These are phyloP conservation scores for Egretta garzetta DNA, from an alignment of 2,113 vertebrate genomes.

Conservation along the genomic window DNA sequence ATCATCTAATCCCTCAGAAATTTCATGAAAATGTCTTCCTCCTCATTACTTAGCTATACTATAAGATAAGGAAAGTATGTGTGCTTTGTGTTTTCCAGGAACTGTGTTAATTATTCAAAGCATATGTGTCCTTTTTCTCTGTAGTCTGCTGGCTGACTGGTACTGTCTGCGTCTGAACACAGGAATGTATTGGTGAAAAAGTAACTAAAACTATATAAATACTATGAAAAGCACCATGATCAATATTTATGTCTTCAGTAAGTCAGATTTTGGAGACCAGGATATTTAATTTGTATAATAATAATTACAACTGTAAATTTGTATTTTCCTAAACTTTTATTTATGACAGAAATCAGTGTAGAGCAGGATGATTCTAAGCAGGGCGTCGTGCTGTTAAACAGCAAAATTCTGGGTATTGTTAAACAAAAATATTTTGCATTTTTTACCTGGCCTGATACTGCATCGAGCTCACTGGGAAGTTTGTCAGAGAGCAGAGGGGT, in stretches of 20 bases:
- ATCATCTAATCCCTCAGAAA: neutral
- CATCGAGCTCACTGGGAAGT: neutral
- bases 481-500: neutral
- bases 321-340: neutral
- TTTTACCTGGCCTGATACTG: neutral
- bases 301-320: neutral
- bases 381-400: neutral
- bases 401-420: neutral
- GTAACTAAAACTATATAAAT: neutral
- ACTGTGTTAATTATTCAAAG: neutral
- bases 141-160: neutral
- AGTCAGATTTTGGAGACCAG: neutral
- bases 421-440: neutral
- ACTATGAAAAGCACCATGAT: neutral
- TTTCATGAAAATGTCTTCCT: neutral
- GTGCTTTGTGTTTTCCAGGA: conserved; percentile 26
- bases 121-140: neutral
- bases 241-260: neutral
- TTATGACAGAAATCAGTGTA: neutral
- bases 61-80: neutral
- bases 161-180: neutral
- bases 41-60: conserved; percentile 1
- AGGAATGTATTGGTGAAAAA: neutral
- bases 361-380: neutral
- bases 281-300: neutral